Percentiles rank a stretch among this genome's conserved stretches.
These are phyloP conservation scores for Archivesica marissinica DNA, from an alignment of 1,140 invertebrate species.

Conservation along the genomic window DNA sequence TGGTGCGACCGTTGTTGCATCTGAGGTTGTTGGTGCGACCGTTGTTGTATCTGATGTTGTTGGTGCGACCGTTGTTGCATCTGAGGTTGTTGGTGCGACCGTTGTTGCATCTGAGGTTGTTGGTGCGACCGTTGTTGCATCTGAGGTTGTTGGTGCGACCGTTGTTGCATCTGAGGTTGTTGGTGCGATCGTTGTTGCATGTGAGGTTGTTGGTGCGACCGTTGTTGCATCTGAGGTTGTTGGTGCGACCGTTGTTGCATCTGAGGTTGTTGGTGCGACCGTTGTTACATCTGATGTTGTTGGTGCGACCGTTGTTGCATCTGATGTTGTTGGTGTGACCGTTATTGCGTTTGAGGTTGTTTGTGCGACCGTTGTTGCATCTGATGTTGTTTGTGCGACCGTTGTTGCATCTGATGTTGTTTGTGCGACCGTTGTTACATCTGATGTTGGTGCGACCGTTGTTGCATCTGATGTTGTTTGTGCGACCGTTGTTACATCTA, in stretches of 20 bases:
- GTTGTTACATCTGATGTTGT: too few relatives aligned
- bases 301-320: too few relatives aligned
- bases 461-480: too few relatives aligned
- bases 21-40: too few relatives aligned
- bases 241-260: neutral
- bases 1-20: too few relatives aligned
- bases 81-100: neutral
- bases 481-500: too few relatives aligned
- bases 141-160: neutral
- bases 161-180: neutral
- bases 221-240: neutral
- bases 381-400: neutral
- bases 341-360: too few relatives aligned
- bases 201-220: constrained; percentile 10
- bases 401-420: neutral
- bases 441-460: neutral
- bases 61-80: too few relatives aligned
- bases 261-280: constrained; percentile 5
- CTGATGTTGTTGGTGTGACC: too few relatives aligned
- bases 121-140: neutral
- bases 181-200: neutral
- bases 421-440: too few relatives aligned
- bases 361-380: too few relatives aligned
- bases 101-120: neutral
- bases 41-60: too few relatives aligned